A percentile compares a stretch with the other conserved stretches of the same genome.
Evolutionary conservation across 2,113 vertebrate species (phyloP).

Genomic region (Alethe castanea): DNA sequence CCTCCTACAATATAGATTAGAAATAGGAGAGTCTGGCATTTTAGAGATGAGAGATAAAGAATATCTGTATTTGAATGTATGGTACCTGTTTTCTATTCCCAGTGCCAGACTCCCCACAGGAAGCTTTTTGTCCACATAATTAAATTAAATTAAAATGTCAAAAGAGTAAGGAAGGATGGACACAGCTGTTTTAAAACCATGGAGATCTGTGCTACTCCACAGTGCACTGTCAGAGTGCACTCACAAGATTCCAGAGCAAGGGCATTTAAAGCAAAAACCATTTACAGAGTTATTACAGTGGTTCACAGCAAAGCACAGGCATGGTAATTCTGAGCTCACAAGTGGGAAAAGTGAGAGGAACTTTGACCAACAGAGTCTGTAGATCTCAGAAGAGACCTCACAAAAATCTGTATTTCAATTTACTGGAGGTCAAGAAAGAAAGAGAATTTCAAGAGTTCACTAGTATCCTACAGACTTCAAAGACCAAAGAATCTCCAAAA

Average conservation of each 20-base stretch:
- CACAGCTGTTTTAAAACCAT: background rate
- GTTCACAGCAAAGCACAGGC: background rate
- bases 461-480: background rate
- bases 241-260: background rate
- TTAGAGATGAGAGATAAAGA: background rate
- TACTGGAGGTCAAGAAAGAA: background rate
- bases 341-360: background rate
- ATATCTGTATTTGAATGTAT: constrained; percentile 19
- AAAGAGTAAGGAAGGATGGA: background rate
- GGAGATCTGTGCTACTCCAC: background rate
- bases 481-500: background rate
- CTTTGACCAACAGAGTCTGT: constrained; percentile 5
- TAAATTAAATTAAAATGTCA: constrained; percentile 23
- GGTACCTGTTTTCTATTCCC: constrained; percentile 33
- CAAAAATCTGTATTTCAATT: background rate
- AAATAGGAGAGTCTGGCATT: background rate
- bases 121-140: background rate
- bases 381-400: background rate
- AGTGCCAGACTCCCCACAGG: background rate
- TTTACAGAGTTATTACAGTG: background rate
- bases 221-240: background rate
- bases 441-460: background rate
- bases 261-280: background rate
- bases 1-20: background rate
- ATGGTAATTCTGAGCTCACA: background rate